A percentile compares a stretch with the other conserved stretches of the same genome.
phyloP scores from a whole-genome alignment of 2,113 vertebrate species.

The Speoplatyrhinus poulsoni region DNA sequence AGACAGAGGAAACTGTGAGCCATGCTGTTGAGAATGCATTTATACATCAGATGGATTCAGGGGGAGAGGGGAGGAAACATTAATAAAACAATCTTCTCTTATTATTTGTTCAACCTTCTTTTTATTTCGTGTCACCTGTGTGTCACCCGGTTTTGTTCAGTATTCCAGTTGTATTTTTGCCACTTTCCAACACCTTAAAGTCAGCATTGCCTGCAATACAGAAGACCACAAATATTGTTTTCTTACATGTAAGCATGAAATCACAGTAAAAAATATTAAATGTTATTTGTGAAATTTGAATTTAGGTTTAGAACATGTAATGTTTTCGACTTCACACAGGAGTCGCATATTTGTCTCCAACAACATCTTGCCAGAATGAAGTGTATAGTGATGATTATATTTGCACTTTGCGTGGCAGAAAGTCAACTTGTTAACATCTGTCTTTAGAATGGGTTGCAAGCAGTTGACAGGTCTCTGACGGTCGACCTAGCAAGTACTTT shows the following conservation, averaged over 20 bases:
- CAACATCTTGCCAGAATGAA: neutral
- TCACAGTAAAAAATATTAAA: too few species aligned
- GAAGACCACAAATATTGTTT: too few species aligned
- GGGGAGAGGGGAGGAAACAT: constrained; percentile 37
- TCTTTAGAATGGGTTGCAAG: neutral
- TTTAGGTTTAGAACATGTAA: too few species aligned
- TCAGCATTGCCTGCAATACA: too few species aligned
- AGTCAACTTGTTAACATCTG: neutral
- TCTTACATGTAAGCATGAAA: too few species aligned
- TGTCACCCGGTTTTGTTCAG: constrained; percentile 49
- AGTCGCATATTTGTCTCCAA: neutral
- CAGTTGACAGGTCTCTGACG: too few species aligned
- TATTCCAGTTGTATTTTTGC: constrained; percentile 61
- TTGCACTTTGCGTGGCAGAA: neutral
- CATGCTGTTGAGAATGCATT: constrained; percentile 57
- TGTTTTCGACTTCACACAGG: neutral
- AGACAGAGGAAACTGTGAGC: constrained; percentile 62
- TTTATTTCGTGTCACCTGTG: constrained; percentile 42
- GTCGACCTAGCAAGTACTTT: too few species aligned
- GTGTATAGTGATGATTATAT: neutral
- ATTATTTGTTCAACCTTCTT: constrained; percentile 58
- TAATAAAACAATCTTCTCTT: constrained; percentile 68
- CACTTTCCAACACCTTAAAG: constrained; percentile 17
- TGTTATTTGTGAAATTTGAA: too few species aligned
- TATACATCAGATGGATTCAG: constrained; percentile 46